A percentile compares a stretch with the other conserved stretches of the same genome.
Evolutionary conservation across 2,113 vertebrate genomes (phyloP).

Genomic region (human (Homo sapiens)): GRCh38 chr3:191293501-191294000

Average conservation of each 20-base stretch:
- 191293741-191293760: not conserved
- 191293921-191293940: no score
- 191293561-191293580: not conserved
- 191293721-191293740: not conserved
- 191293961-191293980: no score
- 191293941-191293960: no score
- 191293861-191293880: rapidly evolving
- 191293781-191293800: not conserved
- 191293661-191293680: not conserved
- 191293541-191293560: not conserved
- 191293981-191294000: no score
- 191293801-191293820: not conserved
- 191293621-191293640: not conserved
- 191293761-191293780: not conserved
- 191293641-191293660: not conserved
- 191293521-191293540: not conserved
- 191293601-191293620: not conserved
- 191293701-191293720: not conserved
- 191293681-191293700: not conserved
- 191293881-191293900: no score
- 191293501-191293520: not conserved
- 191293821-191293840: no score
- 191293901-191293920: no score
- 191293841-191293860: no score
- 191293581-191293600: not conserved